Base-by-base conservation (phyloP, 2,888 invertebrate genomes). In the Andrena bucephala region DNA sequence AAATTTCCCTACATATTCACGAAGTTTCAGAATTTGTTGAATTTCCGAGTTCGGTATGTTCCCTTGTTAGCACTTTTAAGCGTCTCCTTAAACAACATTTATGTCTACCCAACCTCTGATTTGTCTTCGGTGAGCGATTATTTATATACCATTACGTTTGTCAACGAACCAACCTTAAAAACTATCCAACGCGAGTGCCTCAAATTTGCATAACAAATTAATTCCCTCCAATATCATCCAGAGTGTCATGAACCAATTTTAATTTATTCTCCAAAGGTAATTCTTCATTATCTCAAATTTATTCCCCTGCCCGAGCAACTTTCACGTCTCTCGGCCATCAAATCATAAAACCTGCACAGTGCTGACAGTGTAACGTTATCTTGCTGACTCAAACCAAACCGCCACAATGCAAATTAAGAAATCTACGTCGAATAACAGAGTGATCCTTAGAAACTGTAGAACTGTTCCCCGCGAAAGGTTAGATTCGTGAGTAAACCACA, bases 281-380 rank as follows among this genome's bases (percentile, higher is more conserved):
- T 57, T 57, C 57, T 33, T 3, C 31, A n/a, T 2, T n/a, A 24
- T 59, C n/a, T 13, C 24, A 74, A 59, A 77, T 77, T 65, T 77
- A 72, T 65, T 66, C 75, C 57, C 50, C 13, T 16, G 29, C 4
- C 42, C 13, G 31, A n/a, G 20, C 54, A 48, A 74, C 77, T 73
- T 73, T 77, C 76, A 73, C 54, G 42, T 10, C 8, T 36, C 16
- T 31, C 54, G 42, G 63, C 27, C 31, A 16, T n/a, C 57, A 57
- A 57, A 74, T 77, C 57, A 27, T 48, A 33, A 74, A 74, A 59
- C 48, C 48, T n/a, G 36, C 29, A 65, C 33, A 33, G 16, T 24
- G 65, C 24, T 63, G 42, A 77, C 42, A 57, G 62, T 31, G 24
- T 62, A 42, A 57, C n/a, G 54, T 29, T 66, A 67, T 36, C 33